Evolutionary conservation across 2,797 vertebrate species (phyloP).

Genomic region (Phoeniculus purpureus): DNA sequence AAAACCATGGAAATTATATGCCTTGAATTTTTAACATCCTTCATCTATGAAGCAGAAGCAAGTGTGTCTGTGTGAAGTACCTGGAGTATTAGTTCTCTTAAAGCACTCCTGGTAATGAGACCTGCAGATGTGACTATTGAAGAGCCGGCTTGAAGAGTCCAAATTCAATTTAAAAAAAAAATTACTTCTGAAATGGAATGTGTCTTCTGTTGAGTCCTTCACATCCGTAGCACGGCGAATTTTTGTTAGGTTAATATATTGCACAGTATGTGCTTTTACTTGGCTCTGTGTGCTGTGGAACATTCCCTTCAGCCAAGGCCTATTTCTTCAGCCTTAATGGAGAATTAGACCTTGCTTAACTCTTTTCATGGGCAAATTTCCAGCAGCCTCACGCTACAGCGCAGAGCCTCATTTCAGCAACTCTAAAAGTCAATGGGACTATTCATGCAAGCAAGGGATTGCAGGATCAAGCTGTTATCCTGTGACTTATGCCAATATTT

Average conservation of each 20-base stretch:
- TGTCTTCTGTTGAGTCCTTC: slow-evolving; percentile 24
- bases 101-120: slow-evolving; percentile 24
- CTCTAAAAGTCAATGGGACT: slow-evolving; percentile 49
- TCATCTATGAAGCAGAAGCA: neutral
- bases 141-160: slow-evolving; percentile 14
- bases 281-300: slow-evolving; percentile 36
- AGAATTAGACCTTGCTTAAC: slow-evolving; percentile 45
- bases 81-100: slow-evolving; percentile 15
- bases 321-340: slow-evolving; percentile 33
- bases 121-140: slow-evolving; percentile 24
- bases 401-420: neutral
- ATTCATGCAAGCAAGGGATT: slow-evolving; percentile 52
- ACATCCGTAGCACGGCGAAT: neutral
- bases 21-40: slow-evolving; percentile 29
- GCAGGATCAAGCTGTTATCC: slow-evolving; percentile 59
- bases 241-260: slow-evolving; percentile 5
- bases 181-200: neutral
- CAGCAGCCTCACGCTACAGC: neutral
- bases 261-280: slow-evolving; percentile 17
- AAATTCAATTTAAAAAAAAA: slow-evolving; percentile 18
- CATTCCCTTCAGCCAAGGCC: slow-evolving; percentile 42
- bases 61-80: slow-evolving; percentile 14
- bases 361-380: slow-evolving; percentile 32
- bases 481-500: slow-evolving; percentile 40
- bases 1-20: neutral